Base-by-base conservation (phyloP, 2,888 invertebrate species). In the Spilarctia lutea region DNA sequence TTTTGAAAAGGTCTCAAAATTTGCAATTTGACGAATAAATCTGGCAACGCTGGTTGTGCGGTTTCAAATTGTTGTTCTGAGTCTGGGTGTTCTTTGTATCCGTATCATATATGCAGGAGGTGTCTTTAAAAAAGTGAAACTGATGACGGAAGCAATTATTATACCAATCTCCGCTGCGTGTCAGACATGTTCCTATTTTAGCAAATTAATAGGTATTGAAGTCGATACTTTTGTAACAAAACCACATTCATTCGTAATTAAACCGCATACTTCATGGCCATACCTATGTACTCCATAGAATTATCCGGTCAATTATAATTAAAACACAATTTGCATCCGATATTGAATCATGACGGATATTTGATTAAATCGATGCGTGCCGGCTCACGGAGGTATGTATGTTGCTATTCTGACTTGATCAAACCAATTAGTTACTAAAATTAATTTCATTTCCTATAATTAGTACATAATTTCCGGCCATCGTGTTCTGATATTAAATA, bases 381-480 rank as follows among this genome's bases (percentile, higher is more conserved):
- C 79, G 78, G 79, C 84, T 82, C 71, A 80, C 83, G 83, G 81
- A 86, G 86, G 84, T 86, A 89, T 88, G 89, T 86, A 89, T 88
- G 89, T 84, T 78, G 70, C 83, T 83, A 84, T 82, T 80, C 79
- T 77, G 83, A 89, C 89, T 86, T 84, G 87, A 88, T 86, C 83
- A 76, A 73, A 74, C 81, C 87, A 90, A 89, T 91, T 90, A 89
- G 87, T 86, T 84, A 84, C 85, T 83, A 88, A 89, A n/a, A 88
- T 89, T 90, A 89, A 90, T 87, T 89, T 87, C 84, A 87, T 87
- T 90, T 87, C 83, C 84, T 79, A 82, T 88, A 83, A 89, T 89
- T 88, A 87, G 86, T 86, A 85, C 87, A 82, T 80, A 85, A 88
- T 87, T 82, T 79, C 75, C 77, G 73, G 69, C 45, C 65, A 75